These are phyloP conservation scores for Typhlichthys subterraneus DNA, from an alignment of 2,797 vertebrate species.

Conservation along the genomic window DNA sequence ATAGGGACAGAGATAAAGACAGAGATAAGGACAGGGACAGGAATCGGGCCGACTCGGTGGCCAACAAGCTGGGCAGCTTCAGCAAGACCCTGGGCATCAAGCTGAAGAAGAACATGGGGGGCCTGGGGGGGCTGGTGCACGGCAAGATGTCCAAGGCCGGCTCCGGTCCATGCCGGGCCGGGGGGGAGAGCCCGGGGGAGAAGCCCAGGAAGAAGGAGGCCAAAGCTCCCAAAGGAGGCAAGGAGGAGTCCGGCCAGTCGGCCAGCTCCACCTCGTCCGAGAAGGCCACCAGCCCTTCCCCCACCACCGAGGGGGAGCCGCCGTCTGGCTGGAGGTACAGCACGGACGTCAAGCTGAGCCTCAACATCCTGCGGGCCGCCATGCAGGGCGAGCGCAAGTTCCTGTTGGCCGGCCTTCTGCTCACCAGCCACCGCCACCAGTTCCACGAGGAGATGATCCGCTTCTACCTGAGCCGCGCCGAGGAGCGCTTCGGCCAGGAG, in stretches of 20 bases:
- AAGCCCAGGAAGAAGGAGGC: constrained; percentile 82
- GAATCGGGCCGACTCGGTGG: constrained; percentile 92
- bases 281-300: constrained; percentile 91
- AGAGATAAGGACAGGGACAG: constrained; percentile 94
- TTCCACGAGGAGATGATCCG: constrained; percentile 99
- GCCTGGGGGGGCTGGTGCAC: constrained; percentile 93
- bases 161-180: constrained; percentile 79
- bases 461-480: constrained; percentile 94
- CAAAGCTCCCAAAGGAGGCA: constrained; percentile 89
- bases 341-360: constrained; percentile 97
- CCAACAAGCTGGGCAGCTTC: constrained; percentile 97
- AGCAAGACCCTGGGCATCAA: constrained; percentile 98
- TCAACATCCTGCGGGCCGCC: constrained; percentile 96
- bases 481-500: constrained; percentile 96
- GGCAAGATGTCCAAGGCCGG: constrained; percentile 93
- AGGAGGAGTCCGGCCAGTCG: constrained; percentile 90
- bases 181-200: constrained; percentile 77
- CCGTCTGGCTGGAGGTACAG: constrained; percentile 96
- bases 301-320: constrained; percentile 85
- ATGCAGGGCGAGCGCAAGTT: constrained; percentile 99
- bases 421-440: constrained; percentile 97
- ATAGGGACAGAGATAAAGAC: constrained; percentile 95
- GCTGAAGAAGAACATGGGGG: constrained; percentile 98
- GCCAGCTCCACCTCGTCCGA: constrained; percentile 92
- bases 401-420: constrained; percentile 94